Base-by-base conservation (phyloP, 2,888 invertebrate genomes). In the Axea sp. region DNA sequence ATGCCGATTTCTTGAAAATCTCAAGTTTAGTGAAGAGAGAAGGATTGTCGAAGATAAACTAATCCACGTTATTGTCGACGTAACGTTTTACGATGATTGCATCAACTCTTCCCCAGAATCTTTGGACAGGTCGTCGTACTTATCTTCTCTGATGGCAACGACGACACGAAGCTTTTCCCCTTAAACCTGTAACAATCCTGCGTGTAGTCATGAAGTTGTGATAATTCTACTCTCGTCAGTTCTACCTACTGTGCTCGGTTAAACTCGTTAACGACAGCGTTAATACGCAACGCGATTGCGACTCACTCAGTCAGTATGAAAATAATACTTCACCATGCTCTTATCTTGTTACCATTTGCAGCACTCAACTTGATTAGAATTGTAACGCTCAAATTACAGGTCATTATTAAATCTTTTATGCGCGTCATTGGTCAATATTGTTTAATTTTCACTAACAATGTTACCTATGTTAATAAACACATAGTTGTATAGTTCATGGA, bases 21-120 rank as follows among this genome's bases (percentile, higher is more conserved):
- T 76, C 62, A 33, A 69, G 59, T 74, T 60, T 60, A 68, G 76
- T 68, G 45, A 30, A 43, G 47, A 37, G 67, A 49, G 26, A 55
- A 49, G 62, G 55, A 69, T 68, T 59, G 78, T 75, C 80, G 80
- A 84, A 86, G 87, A 87, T 87, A 87, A 84, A 87, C 87, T 86
- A 86, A 87, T 87, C 86, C 86, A 83, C 79, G 86, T 85, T 82
- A 86, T 83, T 84, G 85, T 82, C 82, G 86, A 73, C 83, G 84
- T 86, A 84, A 86, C 85, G 86, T 86, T 87, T 86, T 86, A 85
- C 86, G 86, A 85, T 87, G 86, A 87, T 87, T 86, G 85, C 86
- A 84, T 85, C 84, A 86, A 85, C 86, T 86, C 85, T 85, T 86
- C 81, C 81, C 80, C 43, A 64, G 73, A 74, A 82, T 83, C 85